Percentiles rank a stretch among this genome's conserved stretches.
Conservation (phyloP, 2,113 vertebrate species). For the Harpagus bidentatus region DNA sequence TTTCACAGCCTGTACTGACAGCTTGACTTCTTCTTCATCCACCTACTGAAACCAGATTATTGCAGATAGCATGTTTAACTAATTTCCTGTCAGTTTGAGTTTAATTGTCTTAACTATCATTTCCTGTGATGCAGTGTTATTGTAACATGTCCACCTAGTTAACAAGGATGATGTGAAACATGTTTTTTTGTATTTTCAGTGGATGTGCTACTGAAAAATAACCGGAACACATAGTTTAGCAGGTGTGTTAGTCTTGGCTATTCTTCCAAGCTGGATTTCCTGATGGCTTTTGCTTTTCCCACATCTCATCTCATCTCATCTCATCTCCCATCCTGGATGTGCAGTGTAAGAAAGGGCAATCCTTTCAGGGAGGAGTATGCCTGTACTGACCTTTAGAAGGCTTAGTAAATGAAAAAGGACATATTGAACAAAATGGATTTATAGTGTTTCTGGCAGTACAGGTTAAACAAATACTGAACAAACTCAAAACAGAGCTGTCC, state of each 20-base stretch:
- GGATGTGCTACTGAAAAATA: conserved; percentile 24
- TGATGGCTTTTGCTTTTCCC: conserved; percentile 35
- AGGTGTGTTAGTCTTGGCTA: conserved; percentile 70
- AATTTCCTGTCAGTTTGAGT: background rate
- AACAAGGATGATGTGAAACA: background rate
- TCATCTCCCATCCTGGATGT: conserved; percentile 26
- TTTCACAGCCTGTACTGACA: background rate
- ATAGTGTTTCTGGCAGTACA: conserved; percentile 58
- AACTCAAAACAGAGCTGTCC: conserved; percentile 61
- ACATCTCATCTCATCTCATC: conserved; percentile 19
- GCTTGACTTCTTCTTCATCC: background rate
- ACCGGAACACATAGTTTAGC: background rate
- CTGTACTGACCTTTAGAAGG: conserved; percentile 15
- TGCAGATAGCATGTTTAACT: background rate
- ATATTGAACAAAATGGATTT: conserved; percentile 51
- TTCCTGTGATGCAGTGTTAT: conserved; percentile 18
- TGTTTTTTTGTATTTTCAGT: background rate
- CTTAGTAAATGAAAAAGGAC: conserved; percentile 42
- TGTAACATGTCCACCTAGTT: background rate
- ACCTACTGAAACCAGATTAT: background rate
- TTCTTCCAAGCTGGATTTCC: conserved; percentile 56
- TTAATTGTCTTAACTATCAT: background rate
- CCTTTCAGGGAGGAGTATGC: background rate
- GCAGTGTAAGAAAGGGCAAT: conserved; percentile 23
- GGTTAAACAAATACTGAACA: conserved; percentile 70